phyloP scores from a whole-genome alignment of 1,140 invertebrate species.

The Sycobia sp. region DNA sequence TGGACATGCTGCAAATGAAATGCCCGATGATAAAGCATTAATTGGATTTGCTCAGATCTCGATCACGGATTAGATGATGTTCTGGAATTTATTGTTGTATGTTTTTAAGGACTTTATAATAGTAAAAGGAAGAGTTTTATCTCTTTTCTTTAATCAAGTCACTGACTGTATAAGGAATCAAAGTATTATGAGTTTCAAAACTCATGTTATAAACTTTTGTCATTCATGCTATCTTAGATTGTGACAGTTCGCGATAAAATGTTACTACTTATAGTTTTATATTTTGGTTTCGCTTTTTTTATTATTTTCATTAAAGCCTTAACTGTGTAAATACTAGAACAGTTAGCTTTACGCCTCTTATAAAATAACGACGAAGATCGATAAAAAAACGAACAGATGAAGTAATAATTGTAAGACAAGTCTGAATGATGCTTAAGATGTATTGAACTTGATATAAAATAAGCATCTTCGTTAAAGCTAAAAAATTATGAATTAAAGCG shows the following conservation, averaged over 20 bases:
- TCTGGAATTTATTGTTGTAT: conserved; percentile 20
- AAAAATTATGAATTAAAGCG: conserved; percentile 10
- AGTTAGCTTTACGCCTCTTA: conserved; percentile 17
- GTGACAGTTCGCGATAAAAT: conserved; percentile 9
- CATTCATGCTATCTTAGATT: conserved; percentile 13
- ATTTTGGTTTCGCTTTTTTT: conserved; percentile 12
- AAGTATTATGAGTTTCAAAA: conserved; percentile 31
- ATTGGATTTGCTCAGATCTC: conserved; percentile 97
- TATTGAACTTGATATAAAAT: conserved; percentile 9
- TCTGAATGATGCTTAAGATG: conserved; percentile 13
- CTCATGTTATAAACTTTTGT: conserved; percentile 12
- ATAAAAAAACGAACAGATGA: background rate
- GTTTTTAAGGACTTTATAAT: conserved; percentile 19
- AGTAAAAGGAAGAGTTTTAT: conserved; percentile 17
- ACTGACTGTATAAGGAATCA: conserved; percentile 24
- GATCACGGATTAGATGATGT: conserved; percentile 72
- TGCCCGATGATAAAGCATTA: conserved; percentile 90
- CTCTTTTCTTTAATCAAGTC: conserved; percentile 24
- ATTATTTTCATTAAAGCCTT: conserved; percentile 11
- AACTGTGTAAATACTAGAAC: conserved; percentile 30
- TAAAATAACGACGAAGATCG: conserved; percentile 16
- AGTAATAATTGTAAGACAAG: conserved; percentile 17
- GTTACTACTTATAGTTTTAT: conserved; percentile 15
- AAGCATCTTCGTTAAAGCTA: conserved; percentile 14
- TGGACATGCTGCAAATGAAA: conserved; percentile 78